phyloP scores from a whole-genome alignment of 2,113 vertebrate species.

The Hiodon alosoides region DNA sequence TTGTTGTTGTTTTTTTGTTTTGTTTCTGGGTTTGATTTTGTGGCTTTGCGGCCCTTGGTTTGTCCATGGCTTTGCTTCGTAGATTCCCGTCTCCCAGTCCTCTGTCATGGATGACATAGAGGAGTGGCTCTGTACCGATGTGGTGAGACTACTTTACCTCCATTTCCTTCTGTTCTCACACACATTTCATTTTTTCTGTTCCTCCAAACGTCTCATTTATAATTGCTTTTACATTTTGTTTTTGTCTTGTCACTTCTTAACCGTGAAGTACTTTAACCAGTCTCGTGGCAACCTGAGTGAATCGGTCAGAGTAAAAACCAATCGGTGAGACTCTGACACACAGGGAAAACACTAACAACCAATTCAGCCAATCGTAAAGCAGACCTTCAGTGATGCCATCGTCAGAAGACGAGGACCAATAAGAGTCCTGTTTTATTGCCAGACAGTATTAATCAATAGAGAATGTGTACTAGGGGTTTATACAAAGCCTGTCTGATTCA shows the following conservation, averaged over 20 bases:
- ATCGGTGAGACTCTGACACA: too few relatives aligned
- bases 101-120: conserved; percentile 99
- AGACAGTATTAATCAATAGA: too few relatives aligned
- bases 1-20: not conserved
- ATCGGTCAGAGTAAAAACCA: too few relatives aligned
- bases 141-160: conserved; percentile 84
- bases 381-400: too few relatives aligned
- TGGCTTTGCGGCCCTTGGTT: conserved; percentile 72
- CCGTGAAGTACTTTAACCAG: not conserved
- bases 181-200: conserved; percentile 22
- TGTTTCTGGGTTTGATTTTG: conserved; percentile 45
- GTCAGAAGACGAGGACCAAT: too few relatives aligned
- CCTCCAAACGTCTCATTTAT: conserved; percentile 2
- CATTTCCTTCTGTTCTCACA: conserved; percentile 44
- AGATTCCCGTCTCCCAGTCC: conserved; percentile 96
- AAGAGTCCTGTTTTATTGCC: too few relatives aligned
- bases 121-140: conserved; percentile 94
- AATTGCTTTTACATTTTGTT: not conserved
- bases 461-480: too few relatives aligned
- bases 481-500: too few relatives aligned
- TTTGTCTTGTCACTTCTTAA: not conserved
- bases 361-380: not conserved
- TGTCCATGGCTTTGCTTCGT: conserved; percentile 75
- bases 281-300: not conserved
- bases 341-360: too few relatives aligned